Base-by-base conservation (phyloP, 2,797 vertebrate species). In the Netta rufina region DNA sequence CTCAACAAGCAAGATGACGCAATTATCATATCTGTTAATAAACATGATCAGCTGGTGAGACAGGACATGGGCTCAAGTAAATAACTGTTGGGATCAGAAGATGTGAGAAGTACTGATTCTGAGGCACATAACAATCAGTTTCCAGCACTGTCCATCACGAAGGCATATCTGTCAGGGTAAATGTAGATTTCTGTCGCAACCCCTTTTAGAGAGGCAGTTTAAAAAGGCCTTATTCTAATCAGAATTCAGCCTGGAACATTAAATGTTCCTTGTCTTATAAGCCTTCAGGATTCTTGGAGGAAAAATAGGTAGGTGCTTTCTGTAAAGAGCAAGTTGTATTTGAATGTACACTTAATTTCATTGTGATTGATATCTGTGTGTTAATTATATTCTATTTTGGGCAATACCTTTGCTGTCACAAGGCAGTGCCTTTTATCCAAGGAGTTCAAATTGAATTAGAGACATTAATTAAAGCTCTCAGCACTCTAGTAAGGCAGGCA, bases 311-410 rank as follows among this genome's bases (percentile, higher is more conserved):
- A 93, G 87, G 94, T 84, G 66, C 92, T 95, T 94, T 78, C 91
- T 89, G 81, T 83, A 90, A 96, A 94, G 88, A 94, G 93, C 90
- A 95, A 95, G 88, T 85, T 96, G 93, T 94, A 94, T 95, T 96
- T 95, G 95, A 97, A 96, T 83, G 92, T 95, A 93, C 90, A 95
- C 92, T 96, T 96, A 87, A 97, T 96, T 96, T 97, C 93, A 73
- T 83, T 30, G 12, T 96, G 95, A 96, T 96, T 95, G 95, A 96
- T 97, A 97, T 93, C 96, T 96, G 51, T 95, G 95, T 92, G 94
- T 96, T 97, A 96, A 96, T 96, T 96, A 96, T 96, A 96, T 95
- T 96, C 94, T 96, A 96, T 96, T 97, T 96, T 95, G 74, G 36
- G 95, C 92, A 88, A 95, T 96, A 97, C 94, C 78, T 96, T 93